Evolutionary conservation across 2,797 vertebrate genomes (phyloP), one percentile per base, ranked within the genome.

Genomic region (Syngnathus rostellatus): DNA sequence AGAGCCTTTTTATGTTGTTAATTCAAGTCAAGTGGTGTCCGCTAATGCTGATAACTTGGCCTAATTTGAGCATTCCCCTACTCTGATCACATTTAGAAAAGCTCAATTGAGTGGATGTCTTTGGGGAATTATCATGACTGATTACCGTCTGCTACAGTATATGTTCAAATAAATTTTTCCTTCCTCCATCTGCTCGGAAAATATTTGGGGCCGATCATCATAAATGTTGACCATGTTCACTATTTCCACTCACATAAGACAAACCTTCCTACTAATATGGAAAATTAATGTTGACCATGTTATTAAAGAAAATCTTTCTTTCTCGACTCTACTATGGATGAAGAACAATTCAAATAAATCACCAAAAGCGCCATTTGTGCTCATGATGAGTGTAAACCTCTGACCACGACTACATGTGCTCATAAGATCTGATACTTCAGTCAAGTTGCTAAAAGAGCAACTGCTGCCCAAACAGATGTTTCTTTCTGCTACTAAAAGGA

Each of bases 391-490:
- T 11, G 9, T 54, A 23, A 55, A 25, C 23, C 6, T 2, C 23
- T 61, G 10, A 61, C 58, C 16, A 23, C 21, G 8, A 57, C 14
- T 31, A 10, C 21, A 57, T 14, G 31, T 12, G 58, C 37, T 39
- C 58, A 16, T 46, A 37, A 21, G 50, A 25, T 31, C 25, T 16
- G 41, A 50, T 37, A 50, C 21, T 50, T 50, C 37, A n/a, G 43
- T 63, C 39, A 43, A 60, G 63, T 63, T 31, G 45, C 73, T 75
- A 64, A 68, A 75, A 73, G 60, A 53, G 68, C 64, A 53, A 41
- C 53, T 72, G 72, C 77, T 77, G 23, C 71, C 74, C 74, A 72
- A 77, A 82, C 79, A 82, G 71, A 75, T 76, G 62, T 80, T 71
- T 75, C 73, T 78, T 70, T 82, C 71, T 82, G 63, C 68, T 39